Evolutionary conservation across 1,140 invertebrate genomes (phyloP), one percentile per base, ranked within the genome.

Genomic region (Drosophila asahinai): DNA sequence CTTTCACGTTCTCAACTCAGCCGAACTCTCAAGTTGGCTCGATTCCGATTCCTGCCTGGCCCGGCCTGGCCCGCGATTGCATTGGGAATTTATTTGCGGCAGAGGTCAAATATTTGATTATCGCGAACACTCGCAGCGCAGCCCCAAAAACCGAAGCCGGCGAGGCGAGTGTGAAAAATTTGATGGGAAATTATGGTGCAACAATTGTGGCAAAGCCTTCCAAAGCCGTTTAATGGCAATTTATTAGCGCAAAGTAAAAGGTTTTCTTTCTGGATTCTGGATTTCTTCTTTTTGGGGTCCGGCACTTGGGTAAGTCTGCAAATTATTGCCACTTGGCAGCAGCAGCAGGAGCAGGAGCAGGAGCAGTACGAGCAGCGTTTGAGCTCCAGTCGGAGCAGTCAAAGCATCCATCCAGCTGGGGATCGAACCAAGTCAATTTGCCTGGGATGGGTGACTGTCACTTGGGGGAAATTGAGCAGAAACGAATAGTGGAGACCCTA

Each of bases 71-170:
- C 60, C 70, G 78, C 80, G 76, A 84, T 91, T 91, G 80, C 79
- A 91, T 77, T 86, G 89, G 87, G 83, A 84, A 91, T 91, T 91
- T 91, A 91, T 91, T 91, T 91, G 84, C 83, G 73, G 73, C 81
- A 84, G 89, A 91, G 87, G 87, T 91, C 87, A 91, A 91, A 91
- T 91, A 91, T 91, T 91, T 91, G 89, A 91, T 91, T 91, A 91
- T 91, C 89, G 83, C 75, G 71, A 81, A 65, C 52, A 71, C 67
- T 71, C 80, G 74, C 80, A 76, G 81, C 55, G 74, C 68, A 66
- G 55, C 55, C 19, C 51, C 30, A 64, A 64, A 64, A 64, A 64
- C 63, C 67, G 71, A 38, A 57, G 71, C 67, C 70, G 59, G 59
- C 63, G 71, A 67, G 68, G 49, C 86, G 87, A 91, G 87, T 91